Evolutionary conservation across 2,113 vertebrate species (phyloP).

Genomic region (Beaufortia kweichowensis): DNA sequence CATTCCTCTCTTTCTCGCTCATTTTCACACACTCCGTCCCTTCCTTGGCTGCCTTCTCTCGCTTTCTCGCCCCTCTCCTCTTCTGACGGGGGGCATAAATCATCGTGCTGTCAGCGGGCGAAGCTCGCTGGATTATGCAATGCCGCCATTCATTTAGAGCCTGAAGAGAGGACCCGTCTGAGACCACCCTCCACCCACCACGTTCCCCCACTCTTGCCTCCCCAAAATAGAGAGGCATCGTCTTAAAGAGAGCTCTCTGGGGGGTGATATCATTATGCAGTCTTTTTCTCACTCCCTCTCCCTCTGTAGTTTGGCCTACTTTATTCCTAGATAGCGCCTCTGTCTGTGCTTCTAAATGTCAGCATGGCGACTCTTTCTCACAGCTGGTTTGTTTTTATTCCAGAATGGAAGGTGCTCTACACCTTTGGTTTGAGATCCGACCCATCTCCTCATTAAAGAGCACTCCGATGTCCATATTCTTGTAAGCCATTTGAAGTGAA

Average conservation of each 20-base stretch:
- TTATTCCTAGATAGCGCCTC: constrained; percentile 48
- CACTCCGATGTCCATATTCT: neutral
- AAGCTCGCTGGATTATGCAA: constrained; percentile 84
- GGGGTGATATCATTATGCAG: constrained; percentile 61
- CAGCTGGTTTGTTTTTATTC: constrained; percentile 24
- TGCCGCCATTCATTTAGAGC: constrained; percentile 82
- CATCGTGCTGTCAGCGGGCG: constrained; percentile 84
- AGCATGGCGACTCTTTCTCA: constrained; percentile 33
- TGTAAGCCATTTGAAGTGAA: neutral
- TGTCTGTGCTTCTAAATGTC: constrained; percentile 40
- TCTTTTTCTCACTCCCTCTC: constrained; percentile 41
- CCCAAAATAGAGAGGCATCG: constrained; percentile 58
- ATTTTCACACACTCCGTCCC: constrained; percentile 60
- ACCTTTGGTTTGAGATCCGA: neutral
- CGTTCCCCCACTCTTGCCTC: constrained; percentile 49
- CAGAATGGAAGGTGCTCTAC: neutral
- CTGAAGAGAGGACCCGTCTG: constrained; percentile 72
- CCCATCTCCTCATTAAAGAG: constrained; percentile 7
- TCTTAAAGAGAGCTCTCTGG: constrained; percentile 58
- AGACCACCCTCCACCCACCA: constrained; percentile 51
- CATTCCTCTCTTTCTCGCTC: constrained; percentile 21
- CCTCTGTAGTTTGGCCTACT: constrained; percentile 56
- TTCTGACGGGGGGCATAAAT: constrained; percentile 88
- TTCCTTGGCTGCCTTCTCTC: constrained; percentile 52
- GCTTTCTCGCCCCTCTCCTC: constrained; percentile 74